These are phyloP conservation scores for Paramuricea clavata DNA, from an alignment of 92 coral and sea anemone genomes.

Conservation along the genomic window DNA sequence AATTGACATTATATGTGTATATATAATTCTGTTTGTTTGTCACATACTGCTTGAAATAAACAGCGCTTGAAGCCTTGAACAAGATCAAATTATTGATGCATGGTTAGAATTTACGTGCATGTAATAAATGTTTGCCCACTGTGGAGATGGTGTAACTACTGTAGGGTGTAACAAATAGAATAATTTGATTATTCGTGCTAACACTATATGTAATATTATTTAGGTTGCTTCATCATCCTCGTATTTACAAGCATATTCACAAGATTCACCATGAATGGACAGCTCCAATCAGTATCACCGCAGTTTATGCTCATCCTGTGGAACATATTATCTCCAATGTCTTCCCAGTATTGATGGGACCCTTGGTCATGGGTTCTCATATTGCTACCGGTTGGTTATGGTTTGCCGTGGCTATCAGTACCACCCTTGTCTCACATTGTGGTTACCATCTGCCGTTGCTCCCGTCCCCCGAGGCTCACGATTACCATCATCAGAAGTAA, in stretches of 20 bases:
- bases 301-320: conserved; percentile 90
- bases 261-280: conserved; percentile 98
- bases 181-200: not conserved
- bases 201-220: not conserved
- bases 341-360: conserved; percentile 84
- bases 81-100: no score
- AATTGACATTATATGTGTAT: no score
- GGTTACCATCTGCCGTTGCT: conserved; percentile 95
- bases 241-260: conserved; percentile 88
- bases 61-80: no score
- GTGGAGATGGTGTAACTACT: no score
- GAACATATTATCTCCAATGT: conserved; percentile 89
- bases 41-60: no score
- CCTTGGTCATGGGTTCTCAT: conserved; percentile 96
- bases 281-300: conserved; percentile 88
- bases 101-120: no score
- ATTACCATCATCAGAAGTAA: conserved; percentile 98
- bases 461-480: conserved; percentile 99
- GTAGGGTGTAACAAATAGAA: no score
- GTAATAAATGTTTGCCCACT: no score
- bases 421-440: conserved; percentile 91
- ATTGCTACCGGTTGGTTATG: conserved; percentile 97
- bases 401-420: conserved; percentile 82
- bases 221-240: conserved; percentile 93
- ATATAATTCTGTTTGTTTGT: no score